Evolutionary conservation across 1,140 invertebrate species (phyloP).

Genomic region (Atta texana): DNA sequence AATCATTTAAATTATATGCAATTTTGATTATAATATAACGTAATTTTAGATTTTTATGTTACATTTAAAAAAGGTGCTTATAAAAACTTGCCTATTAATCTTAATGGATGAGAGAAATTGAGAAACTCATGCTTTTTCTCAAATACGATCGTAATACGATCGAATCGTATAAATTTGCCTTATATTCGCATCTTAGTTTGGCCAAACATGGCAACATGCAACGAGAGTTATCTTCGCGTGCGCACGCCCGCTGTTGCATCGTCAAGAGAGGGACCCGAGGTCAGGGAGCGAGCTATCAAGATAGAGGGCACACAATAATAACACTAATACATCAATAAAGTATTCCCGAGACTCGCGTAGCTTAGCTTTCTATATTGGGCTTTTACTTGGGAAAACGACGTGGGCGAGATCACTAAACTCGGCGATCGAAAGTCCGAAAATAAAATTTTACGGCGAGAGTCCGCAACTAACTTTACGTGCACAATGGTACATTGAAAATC

Average conservation of each 20-base stretch:
- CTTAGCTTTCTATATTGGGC: neutral
- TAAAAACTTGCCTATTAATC: neutral
- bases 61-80: neutral
- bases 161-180: neutral
- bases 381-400: conserved; percentile 54
- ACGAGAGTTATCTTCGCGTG: conserved; percentile 37
- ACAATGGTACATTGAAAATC: conserved; percentile 1
- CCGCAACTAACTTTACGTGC: conserved; percentile 64
- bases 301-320: conserved; percentile 70
- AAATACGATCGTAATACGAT: neutral
- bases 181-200: neutral
- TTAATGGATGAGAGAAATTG: neutral
- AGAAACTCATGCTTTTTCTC: neutral
- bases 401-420: conserved; percentile 65
- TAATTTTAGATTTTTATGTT: conserved; percentile 1
- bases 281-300: conserved; percentile 66
- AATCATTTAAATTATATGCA: neutral
- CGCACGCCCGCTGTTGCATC: conserved; percentile 31
- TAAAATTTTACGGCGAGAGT: conserved; percentile 52
- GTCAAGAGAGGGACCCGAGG: conserved; percentile 47
- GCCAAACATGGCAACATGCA: conserved; percentile 3
- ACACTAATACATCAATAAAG: conserved; percentile 60
- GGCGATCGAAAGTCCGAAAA: conserved; percentile 53
- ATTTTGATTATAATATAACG: neutral
- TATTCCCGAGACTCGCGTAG: conserved; percentile 17